Evolutionary conservation across 2,113 vertebrate genomes (phyloP), one percentile per base, ranked within the genome.

Genomic region (Callocephalon fimbriatum): DNA sequence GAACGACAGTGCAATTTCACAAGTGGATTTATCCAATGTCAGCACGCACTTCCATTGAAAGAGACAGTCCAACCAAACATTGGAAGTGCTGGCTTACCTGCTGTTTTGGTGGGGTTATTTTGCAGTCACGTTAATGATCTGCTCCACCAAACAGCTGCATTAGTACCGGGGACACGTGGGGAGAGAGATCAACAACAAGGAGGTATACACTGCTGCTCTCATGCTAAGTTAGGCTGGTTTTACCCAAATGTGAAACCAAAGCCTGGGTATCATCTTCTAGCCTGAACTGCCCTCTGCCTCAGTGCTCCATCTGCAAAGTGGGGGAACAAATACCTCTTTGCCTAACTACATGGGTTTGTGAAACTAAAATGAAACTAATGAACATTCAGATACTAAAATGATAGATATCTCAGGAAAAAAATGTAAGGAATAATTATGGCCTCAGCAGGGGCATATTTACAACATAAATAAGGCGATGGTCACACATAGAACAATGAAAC

Each of bases 1-100:
- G n/a, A 78, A 45, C 0, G 0, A 22, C 1, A 3, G 32, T 2
- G 7, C 18, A 15, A 62, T 18, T 45, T 31, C 65, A 62, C 59
- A 40, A 42, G 4, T 7, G 6, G 9, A 61, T 89, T 75, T 45
- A 86, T 35, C 19, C 51, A n/a, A 22, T 3, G 21, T 38, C 48
- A 35, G 44, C 75, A 72, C 13, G n/a, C 0, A 4, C 4, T 58
- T 66, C 37, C 68, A 53, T 3, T 32, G 19, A 40, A 72, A 85
- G 8, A 81, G 18, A 54, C 4, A 35, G 32, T 12, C 48, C 12
- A 73, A 51, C 2, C 9, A 50, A 75, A 81, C 48, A 23, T 2
- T 32, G n/a, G 56, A 35, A 58, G 35, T 58, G 32, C 21, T 1
- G 0, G 2, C 40, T 88, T 65, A 58, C 23, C 21, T 84, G 72